Percentiles rank a stretch among this genome's conserved stretches.
These are phyloP conservation scores for Xestia ashworthii DNA, from an alignment of 2,888 invertebrate genomes.

Conservation along the genomic window DNA sequence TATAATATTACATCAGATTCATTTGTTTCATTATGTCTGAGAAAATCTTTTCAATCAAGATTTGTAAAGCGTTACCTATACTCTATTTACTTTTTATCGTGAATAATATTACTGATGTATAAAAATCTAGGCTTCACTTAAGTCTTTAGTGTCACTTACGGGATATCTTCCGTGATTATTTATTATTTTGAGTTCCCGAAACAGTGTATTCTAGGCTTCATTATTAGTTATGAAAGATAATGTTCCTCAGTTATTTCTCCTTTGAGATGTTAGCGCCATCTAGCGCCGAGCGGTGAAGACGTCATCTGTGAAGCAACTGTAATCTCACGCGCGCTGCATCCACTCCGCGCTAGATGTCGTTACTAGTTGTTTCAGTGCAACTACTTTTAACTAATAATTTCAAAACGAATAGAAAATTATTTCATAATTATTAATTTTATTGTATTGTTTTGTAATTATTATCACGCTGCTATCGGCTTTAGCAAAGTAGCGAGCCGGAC, in stretches of 20 bases:
- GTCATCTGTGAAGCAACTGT: neutral
- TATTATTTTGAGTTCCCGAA: too few relatives aligned
- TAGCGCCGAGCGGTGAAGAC: slow-evolving; percentile 65
- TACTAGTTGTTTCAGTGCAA: slow-evolving; percentile 37
- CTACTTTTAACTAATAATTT: neutral
- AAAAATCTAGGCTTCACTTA: too few relatives aligned
- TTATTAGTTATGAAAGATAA: too few relatives aligned
- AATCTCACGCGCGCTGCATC: slow-evolving; percentile 28
- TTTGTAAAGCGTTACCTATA: too few relatives aligned
- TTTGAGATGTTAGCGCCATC: slow-evolving; percentile 69
- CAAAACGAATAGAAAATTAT: slow-evolving; percentile 9
- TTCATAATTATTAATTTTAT: slow-evolving; percentile 25
- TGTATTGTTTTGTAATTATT: slow-evolving; percentile 37
- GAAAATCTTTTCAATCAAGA: too few relatives aligned
- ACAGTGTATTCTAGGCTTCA: too few relatives aligned
- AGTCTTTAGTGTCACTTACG: too few relatives aligned
- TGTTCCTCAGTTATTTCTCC: neutral
- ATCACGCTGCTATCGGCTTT: slow-evolving; percentile 53
- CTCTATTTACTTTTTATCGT: too few relatives aligned
- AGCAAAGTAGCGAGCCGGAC: slow-evolving; percentile 26
- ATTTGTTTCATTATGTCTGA: too few relatives aligned
- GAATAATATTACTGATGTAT: too few relatives aligned
- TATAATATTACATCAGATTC: too few relatives aligned
- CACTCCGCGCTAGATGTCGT: slow-evolving; percentile 76
- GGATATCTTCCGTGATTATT: too few relatives aligned